Evolutionary conservation across 2,888 invertebrate species (phyloP).

Genomic region (Portevinia maculata): DNA sequence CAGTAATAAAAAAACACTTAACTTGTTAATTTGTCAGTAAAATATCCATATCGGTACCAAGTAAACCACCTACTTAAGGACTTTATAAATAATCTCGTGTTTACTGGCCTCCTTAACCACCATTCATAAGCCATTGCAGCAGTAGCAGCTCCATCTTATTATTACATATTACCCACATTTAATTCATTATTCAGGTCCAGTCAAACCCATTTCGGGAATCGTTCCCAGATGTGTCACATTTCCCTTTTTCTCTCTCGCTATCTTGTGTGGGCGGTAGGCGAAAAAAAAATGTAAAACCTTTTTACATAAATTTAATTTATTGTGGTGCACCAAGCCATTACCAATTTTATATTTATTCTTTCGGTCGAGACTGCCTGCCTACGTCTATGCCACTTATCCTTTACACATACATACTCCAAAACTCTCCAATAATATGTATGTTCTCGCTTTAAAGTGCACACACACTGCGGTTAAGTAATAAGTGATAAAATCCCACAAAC

Average conservation of each 20-base stretch:
- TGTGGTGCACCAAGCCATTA: constrained; percentile 69
- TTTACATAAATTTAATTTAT: constrained; percentile 72
- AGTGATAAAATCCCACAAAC: constrained; percentile 74
- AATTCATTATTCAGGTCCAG: constrained; percentile 64
- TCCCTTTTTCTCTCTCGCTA: constrained; percentile 33
- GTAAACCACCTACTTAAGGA: constrained; percentile 15
- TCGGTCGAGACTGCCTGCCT: constrained; percentile 16
- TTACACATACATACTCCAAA: constrained; percentile 5
- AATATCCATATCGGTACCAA: neutral
- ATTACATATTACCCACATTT: constrained; percentile 51
- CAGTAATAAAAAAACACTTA: neutral
- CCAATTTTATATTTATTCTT: constrained; percentile 72
- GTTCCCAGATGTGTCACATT: constrained; percentile 69
- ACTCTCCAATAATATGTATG: neutral
- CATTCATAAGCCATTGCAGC: constrained; percentile 27
- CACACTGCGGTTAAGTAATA: constrained; percentile 73
- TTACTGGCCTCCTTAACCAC: constrained; percentile 7
- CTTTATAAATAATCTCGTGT: neutral
- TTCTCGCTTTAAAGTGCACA: constrained; percentile 56
- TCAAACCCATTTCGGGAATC: constrained; percentile 46
- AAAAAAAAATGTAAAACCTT: constrained; percentile 25
- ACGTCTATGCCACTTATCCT: neutral
- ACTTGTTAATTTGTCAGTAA: neutral
- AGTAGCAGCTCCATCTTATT: constrained; percentile 48
- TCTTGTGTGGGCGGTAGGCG: neutral